Conservation (phyloP, 2,113 vertebrate genomes). For the Rousettus leschenaultii region DNA sequence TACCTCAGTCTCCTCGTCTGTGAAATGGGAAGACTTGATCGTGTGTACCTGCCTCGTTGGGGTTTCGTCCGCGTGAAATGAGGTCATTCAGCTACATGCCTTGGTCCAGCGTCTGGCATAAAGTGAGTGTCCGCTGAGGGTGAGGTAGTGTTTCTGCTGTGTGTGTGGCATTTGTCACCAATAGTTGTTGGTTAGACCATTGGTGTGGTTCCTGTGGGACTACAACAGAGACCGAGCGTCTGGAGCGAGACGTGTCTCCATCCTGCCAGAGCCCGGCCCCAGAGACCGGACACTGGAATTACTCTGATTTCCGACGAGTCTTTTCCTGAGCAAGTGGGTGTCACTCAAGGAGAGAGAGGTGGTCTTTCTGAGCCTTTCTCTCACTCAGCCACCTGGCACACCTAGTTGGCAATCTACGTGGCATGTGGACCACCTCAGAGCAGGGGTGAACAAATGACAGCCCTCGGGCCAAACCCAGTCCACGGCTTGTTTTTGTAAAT, state of each 20-base stretch:
- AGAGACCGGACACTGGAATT: too few relatives aligned
- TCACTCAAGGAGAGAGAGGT: background rate
- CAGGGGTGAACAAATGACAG: background rate
- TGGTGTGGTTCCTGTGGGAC: background rate
- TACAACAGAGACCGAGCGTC: background rate
- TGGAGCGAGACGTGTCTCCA: background rate
- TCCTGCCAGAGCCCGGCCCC: background rate
- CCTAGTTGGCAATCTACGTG: background rate
- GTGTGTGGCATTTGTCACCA: background rate
- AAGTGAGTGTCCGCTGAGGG: background rate
- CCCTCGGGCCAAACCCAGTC: background rate
- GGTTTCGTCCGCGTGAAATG: background rate
- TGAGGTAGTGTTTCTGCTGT: accelerated
- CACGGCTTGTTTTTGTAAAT: background rate
- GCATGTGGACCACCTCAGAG: background rate
- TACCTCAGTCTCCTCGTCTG: background rate
- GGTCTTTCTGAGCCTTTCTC: background rate
- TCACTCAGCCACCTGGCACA: background rate
- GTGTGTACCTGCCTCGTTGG: background rate
- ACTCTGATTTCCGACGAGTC: background rate
- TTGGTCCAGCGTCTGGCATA: background rate
- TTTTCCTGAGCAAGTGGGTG: background rate
- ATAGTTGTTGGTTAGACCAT: background rate
- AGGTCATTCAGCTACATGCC: background rate
- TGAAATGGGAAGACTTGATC: background rate